Evolutionary conservation across 2,888 invertebrate species (phyloP), one percentile per base, ranked within the genome.

Genomic region (Eurytoma adleriae): DNA sequence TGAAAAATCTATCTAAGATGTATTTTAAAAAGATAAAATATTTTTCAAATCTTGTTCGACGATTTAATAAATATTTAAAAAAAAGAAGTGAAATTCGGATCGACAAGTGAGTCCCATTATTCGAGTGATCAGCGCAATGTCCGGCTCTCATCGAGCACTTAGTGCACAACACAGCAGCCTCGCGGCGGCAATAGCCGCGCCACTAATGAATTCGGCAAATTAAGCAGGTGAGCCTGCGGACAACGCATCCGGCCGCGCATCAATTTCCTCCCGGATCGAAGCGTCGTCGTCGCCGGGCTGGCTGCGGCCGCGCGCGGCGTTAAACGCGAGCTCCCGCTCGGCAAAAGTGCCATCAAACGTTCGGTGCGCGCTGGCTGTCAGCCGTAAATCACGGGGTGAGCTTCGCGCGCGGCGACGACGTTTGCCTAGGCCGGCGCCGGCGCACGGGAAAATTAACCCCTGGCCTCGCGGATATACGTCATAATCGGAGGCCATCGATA

Each of bases 401-500:
- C 30, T 48, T 24, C 69, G 20, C 68, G n/a, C 69, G n/a, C 16
- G 16, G 54, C 27, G 18, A 12, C 68, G 50, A 14, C 24, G 18
- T 52, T 16, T 13, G 62, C 50, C 14, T 71, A 0, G 24, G 18
- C 48, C 0, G 7, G 24, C 20, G n/a, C 20, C 56, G 56, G 4
- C 3, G 16, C 20, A 10, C 67, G n/a, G 18, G 20, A 68, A 69
- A 76, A 69, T 75, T 75, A 59, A 70, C 62, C 69, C 40, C 18
- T 16, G 24, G 50, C 14, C 24, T 4, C 16, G 13, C 27, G 75
- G 66, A 61, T 66, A 67, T 72, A 67, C 73, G 72, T 78, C 78
- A 73, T 78, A 78, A 67, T 73, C 68, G 78, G 54, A 61, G 52
- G 1, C 27, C 79, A 73, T 83, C 82, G 81, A 83, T 81, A 82